Conservation (phyloP, 2,113 vertebrate species). For the Addax nasomaculatus region DNA sequence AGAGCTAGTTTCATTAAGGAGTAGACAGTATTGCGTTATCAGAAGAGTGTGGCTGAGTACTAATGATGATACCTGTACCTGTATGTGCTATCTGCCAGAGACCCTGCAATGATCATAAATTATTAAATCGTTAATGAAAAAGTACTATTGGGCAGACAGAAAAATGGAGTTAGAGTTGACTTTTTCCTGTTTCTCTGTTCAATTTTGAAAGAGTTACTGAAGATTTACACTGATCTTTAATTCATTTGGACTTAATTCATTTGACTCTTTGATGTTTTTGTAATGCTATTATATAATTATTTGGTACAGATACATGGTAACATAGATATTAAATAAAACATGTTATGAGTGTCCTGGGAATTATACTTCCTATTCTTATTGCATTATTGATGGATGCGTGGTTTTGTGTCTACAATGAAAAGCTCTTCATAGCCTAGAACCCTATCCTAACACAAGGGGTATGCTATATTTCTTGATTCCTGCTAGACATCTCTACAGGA, state of each 20-base stretch:
- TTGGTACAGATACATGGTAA: background rate
- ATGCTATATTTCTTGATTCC: background rate
- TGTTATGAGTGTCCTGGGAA: background rate
- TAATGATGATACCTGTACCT: background rate
- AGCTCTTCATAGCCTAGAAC: background rate
- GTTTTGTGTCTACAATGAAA: background rate
- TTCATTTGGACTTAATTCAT: background rate
- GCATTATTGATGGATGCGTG: background rate
- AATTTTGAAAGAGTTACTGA: constrained; percentile 2
- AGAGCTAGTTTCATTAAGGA: background rate
- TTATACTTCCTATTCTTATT: background rate
- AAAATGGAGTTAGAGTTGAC: background rate
- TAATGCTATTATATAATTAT: background rate
- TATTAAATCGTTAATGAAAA: background rate
- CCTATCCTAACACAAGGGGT: background rate
- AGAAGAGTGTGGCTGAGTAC: background rate
- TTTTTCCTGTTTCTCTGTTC: background rate
- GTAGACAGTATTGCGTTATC: background rate
- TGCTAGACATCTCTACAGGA: background rate
- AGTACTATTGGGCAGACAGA: background rate
- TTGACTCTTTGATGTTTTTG: background rate
- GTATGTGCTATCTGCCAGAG: background rate
- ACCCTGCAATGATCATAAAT: background rate
- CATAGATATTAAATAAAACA: background rate
- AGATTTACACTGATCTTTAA: background rate